A percentile compares a stretch with the other conserved stretches of the same genome.
phyloP scores from a whole-genome alignment of 1,140 invertebrate species.

The Nebria ingens region DNA sequence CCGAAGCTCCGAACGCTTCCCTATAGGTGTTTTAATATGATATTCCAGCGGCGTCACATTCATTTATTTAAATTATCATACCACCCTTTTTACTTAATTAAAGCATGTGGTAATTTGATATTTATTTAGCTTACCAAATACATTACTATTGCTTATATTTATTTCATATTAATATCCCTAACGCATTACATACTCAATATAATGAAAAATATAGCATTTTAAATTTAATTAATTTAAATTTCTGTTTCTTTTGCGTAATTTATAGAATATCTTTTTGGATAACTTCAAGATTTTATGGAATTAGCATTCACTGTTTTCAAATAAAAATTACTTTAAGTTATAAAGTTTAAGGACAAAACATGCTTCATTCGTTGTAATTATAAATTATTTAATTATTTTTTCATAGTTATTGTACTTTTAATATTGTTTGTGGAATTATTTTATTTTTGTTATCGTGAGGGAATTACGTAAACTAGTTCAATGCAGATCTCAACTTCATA shows the following conservation, averaged over 20 bases:
- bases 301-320: too few relatives aligned
- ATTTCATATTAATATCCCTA: neutral
- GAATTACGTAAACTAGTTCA: too few relatives aligned
- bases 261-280: too few relatives aligned
- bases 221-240: neutral
- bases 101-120: neutral
- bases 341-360: too few relatives aligned
- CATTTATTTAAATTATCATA: too few relatives aligned
- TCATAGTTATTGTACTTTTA: neutral
- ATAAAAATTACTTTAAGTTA: too few relatives aligned
- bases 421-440: neutral
- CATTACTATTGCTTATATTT: neutral
- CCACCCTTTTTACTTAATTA: neutral
- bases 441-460: too few relatives aligned
- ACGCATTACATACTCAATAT: neutral
- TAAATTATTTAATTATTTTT: neutral
- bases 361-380: too few relatives aligned
- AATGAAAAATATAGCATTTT: neutral
- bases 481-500: too few relatives aligned
- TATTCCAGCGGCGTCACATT: neutral
- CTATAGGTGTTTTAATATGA: neutral
- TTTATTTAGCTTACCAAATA: neutral
- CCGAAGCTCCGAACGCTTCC: neutral
- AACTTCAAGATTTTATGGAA: too few relatives aligned
- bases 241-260: neutral